Conservation (phyloP, 2,888 invertebrate species). For the Atherix ibis region DNA sequence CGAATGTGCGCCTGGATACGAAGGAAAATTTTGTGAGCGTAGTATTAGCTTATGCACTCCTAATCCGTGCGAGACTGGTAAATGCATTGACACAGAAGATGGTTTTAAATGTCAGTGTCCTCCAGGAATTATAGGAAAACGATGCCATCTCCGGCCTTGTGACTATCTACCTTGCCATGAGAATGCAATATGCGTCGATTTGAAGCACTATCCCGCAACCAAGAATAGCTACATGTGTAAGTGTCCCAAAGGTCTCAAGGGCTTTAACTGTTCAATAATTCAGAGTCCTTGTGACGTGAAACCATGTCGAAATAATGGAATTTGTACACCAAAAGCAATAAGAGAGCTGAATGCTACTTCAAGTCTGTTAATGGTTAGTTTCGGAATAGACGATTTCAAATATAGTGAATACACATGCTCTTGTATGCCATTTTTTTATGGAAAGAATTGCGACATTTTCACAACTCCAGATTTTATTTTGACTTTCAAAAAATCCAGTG, state of each 20-base stretch:
- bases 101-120: constrained; percentile 36
- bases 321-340: constrained; percentile 33
- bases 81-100: constrained; percentile 24
- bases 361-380: constrained; percentile 16
- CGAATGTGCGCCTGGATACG: constrained; percentile 18
- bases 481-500: constrained; percentile 39
- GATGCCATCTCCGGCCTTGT: constrained; percentile 41
- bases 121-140: constrained; percentile 36
- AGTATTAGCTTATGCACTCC: constrained; percentile 35
- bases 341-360: too few species aligned
- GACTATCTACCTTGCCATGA: constrained; percentile 37
- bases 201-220: constrained; percentile 27
- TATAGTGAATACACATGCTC: constrained; percentile 30
- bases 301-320: constrained; percentile 32
- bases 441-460: constrained; percentile 35
- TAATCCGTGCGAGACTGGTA: constrained; percentile 33
- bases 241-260: constrained; percentile 39
- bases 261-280: constrained; percentile 34
- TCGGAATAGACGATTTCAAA: constrained; percentile 24
- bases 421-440: constrained; percentile 36
- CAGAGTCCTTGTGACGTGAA: constrained; percentile 27
- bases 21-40: constrained; percentile 35
- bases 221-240: constrained; percentile 36
- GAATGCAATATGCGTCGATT: constrained; percentile 33
- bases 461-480: constrained; percentile 37